A percentile compares a stretch with the other conserved stretches of the same genome.
These are phyloP conservation scores for Pelodytes ibericus DNA, from an alignment of 2,797 vertebrate species.

Conservation along the genomic window DNA sequence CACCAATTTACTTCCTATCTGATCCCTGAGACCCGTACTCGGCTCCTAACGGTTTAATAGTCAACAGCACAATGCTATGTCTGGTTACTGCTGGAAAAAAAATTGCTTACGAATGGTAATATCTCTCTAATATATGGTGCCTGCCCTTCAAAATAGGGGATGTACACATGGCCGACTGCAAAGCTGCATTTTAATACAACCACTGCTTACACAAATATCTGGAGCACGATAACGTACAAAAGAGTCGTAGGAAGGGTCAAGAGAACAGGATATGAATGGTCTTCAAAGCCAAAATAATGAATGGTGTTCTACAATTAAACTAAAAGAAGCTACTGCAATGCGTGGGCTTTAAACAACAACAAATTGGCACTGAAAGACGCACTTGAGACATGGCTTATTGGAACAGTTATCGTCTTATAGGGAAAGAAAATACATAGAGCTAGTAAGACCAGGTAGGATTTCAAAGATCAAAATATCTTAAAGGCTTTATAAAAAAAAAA, in stretches of 20 bases:
- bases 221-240: conserved; percentile 15
- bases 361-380: not conserved
- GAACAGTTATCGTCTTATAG: not conserved
- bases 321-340: conserved; percentile 8
- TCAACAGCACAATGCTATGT: conserved; percentile 32
- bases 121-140: conserved; percentile 20
- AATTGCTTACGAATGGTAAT: conserved; percentile 47
- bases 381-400: conserved; percentile 14
- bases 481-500: conserved; percentile 11
- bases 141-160: conserved; percentile 42
- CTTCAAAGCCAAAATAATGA: not conserved
- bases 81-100: conserved; percentile 35
- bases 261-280: conserved; percentile 7
- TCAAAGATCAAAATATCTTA: conserved; percentile 10
- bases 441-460: conserved; percentile 7
- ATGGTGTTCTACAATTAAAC: conserved; percentile 29
- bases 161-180: conserved; percentile 18
- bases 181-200: conserved; percentile 2
- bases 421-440: not conserved
- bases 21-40: conserved; percentile 32
- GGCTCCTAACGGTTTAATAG: conserved; percentile 50
- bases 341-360: conserved; percentile 5
- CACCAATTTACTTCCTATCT: conserved; percentile 46
- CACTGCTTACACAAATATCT: not conserved
- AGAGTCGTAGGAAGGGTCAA: not conserved